Evolutionary conservation across 1,140 invertebrate genomes (phyloP).

Genomic region (Dendrolimus punctatus): DNA sequence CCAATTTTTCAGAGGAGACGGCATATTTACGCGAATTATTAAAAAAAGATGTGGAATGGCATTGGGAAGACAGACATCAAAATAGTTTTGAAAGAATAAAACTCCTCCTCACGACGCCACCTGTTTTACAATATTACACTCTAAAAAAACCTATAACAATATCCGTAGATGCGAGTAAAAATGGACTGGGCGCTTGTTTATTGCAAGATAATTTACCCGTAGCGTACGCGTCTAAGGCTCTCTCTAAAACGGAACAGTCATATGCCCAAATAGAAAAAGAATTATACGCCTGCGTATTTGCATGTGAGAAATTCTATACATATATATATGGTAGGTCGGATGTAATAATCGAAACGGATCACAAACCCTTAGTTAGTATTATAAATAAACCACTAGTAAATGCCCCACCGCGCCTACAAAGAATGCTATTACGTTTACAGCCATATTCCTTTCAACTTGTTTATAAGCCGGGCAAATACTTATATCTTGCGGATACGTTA

Average conservation of each 20-base stretch:
- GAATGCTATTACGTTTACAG: constrained; percentile 52
- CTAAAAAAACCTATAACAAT: constrained; percentile 2
- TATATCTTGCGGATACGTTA: constrained; percentile 26
- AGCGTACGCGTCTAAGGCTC: constrained; percentile 12
- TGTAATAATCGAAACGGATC: constrained; percentile 14
- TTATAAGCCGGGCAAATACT: constrained; percentile 39
- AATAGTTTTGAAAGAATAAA: constrained; percentile 6
- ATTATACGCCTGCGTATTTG: constrained; percentile 12
- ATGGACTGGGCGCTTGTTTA: constrained; percentile 14
- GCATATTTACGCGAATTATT: constrained; percentile 7
- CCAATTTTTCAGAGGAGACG: constrained; percentile 9
- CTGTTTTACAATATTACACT: constrained; percentile 2
- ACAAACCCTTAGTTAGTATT: constrained; percentile 12
- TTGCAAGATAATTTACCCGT: constrained; percentile 16
- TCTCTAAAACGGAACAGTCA: constrained; percentile 14
- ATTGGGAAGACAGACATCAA: constrained; percentile 5
- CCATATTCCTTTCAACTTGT: constrained; percentile 26
- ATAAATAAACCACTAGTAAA: constrained; percentile 10
- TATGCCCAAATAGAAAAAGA: constrained; percentile 21
- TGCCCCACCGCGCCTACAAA: constrained; percentile 13
- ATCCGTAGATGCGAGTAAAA: constrained; percentile 12
- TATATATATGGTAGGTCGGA: constrained; percentile 15
- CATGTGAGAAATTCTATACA: constrained; percentile 14
- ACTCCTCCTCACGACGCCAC: background rate
- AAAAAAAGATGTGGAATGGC: constrained; percentile 10